Conservation (phyloP, 2,113 vertebrate species). For the Hippolais icterina region DNA sequence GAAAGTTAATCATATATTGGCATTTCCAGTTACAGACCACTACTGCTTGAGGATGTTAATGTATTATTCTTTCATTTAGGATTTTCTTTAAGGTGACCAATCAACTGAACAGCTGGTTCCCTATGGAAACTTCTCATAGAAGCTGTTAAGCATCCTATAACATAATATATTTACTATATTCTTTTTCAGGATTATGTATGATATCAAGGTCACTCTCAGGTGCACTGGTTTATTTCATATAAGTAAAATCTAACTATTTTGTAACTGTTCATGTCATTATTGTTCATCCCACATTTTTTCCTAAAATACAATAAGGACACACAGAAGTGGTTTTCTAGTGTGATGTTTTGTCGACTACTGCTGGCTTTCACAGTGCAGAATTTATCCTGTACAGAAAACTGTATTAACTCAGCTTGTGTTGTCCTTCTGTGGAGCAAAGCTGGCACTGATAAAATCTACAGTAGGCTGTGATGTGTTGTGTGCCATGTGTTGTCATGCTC, state of each 20-base stretch:
- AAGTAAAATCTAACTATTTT: not conserved
- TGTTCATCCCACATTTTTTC: not conserved
- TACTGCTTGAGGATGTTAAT: constrained; percentile 25
- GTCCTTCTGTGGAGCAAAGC: not conserved
- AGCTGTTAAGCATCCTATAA: not conserved
- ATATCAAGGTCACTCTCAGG: not conserved
- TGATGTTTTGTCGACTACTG: not conserved
- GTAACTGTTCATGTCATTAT: not conserved
- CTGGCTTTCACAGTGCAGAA: not conserved
- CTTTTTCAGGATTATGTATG: constrained; percentile 32
- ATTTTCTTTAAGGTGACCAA: constrained; percentile 30
- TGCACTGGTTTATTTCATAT: not conserved
- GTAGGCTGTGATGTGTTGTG: not conserved
- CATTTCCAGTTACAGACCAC: constrained; percentile 19
- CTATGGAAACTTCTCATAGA: constrained; percentile 7
- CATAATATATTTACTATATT: not conserved
- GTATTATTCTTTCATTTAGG: constrained; percentile 17
- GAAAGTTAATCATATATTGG: not conserved
- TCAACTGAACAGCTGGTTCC: not conserved
- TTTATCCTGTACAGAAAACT: not conserved
- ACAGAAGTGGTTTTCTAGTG: not conserved
- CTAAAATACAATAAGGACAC: not conserved
- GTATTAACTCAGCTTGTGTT: not conserved
- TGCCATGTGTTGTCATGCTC: not conserved
- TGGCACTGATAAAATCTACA: not conserved